Base-by-base conservation (phyloP, 2,797 vertebrate species). In the Pseudopleuronectes americanus region DNA sequence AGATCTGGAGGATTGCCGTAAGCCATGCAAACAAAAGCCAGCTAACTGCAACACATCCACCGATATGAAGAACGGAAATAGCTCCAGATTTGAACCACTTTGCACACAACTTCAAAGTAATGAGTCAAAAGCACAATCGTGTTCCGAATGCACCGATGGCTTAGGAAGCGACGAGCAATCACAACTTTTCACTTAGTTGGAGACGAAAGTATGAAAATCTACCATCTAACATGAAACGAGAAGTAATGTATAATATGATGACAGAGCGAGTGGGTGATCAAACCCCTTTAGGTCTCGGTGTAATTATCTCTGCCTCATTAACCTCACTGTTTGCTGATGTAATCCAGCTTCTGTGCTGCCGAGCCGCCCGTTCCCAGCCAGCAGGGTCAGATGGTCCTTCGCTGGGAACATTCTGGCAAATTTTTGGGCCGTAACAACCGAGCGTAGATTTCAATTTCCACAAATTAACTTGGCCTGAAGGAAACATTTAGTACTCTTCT, bases 1-100 rank as follows among this genome's bases (percentile, higher is more conserved):
- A 74, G 76, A 83, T 83, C 78, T 80, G 82, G 80, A 86, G 85
- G 83, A 77, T 73, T 65, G 84, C 87, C 26, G 63, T 81, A 83
- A 90, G 79, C 79, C 36, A 58, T 31, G 62, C 81, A 87, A 86
- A 86, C 55, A 80, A 58, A 64, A 87, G 60, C 73, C 56, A 61
- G 54, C 62, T 74, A 80, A 86, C 71, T 61, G 80, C 65, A 84
- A 78, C 73, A 62, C 70, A 74, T 75, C 67, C 74, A 51, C 63
- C 57, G 19, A 81, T 62, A 76, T 68, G 59, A 75, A 43, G 59
- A 76, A 43, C 68, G 72, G 54, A 69, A 58, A 76, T 24, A 53
- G 61, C 63, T 77, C 59, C 51, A 43, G 54, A 38, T 31, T 67
- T 47, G 41, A 28, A 48, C 8, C 12, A 57, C 52, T 54, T 19